Evolutionary conservation across 2,888 invertebrate species (phyloP).

Genomic region (Himalopsyche tibetana): DNA sequence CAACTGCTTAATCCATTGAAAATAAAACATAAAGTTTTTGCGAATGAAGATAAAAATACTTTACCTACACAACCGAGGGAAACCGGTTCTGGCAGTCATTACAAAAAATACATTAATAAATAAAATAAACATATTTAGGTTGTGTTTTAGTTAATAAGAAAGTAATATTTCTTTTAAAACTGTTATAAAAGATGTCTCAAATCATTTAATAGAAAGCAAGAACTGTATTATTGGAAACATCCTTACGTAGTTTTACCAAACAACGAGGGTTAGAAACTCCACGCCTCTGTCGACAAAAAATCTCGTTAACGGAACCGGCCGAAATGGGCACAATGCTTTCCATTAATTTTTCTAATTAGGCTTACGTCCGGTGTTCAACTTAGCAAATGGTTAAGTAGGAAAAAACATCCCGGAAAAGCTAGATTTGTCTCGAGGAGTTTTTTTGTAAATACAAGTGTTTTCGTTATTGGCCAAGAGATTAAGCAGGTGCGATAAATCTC

Average conservation of each 20-base stretch:
- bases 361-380: slow-evolving; percentile 31
- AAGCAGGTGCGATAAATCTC: neutral
- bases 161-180: too few relatives aligned
- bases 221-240: too few relatives aligned
- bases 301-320: slow-evolving; percentile 9
- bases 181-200: too few relatives aligned
- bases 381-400: slow-evolving; percentile 19
- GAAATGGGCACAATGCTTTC: slow-evolving; percentile 11
- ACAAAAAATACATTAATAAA: too few relatives aligned
- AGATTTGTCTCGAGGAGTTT: slow-evolving; percentile 4
- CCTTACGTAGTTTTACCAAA: neutral
- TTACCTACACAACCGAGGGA: too few relatives aligned
- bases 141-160: too few relatives aligned
- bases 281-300: neutral
- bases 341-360: slow-evolving; percentile 34
- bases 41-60: too few relatives aligned
- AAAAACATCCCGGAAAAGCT: neutral
- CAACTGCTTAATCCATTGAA: too few relatives aligned
- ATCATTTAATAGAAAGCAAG: too few relatives aligned
- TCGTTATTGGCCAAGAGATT: slow-evolving; percentile 3
- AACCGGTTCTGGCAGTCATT: too few relatives aligned
- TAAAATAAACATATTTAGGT: too few relatives aligned
- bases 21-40: too few relatives aligned
- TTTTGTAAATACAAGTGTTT: neutral
- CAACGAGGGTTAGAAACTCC: neutral